A percentile compares a stretch with the other conserved stretches of the same genome.
These are phyloP conservation scores for Pterocles burchelli DNA, from an alignment of 2,113 vertebrate species.

Conservation along the genomic window DNA sequence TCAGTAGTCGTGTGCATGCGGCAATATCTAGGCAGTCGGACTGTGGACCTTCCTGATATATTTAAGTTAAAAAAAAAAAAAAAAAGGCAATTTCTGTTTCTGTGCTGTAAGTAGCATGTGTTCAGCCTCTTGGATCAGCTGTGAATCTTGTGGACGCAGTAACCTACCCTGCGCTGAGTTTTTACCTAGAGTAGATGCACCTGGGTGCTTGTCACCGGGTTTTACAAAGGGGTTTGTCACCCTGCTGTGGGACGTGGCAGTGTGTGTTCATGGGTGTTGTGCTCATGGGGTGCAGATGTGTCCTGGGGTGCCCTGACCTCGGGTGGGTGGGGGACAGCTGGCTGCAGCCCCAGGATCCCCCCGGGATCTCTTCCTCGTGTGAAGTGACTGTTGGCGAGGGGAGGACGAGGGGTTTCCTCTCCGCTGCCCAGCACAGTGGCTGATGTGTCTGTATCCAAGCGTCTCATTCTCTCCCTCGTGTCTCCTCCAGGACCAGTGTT, in stretches of 20 bases:
- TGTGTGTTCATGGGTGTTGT: not conserved
- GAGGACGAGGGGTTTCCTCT: not conserved
- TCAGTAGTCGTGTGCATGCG: conserved; percentile 19
- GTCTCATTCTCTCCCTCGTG: conserved; percentile 5
- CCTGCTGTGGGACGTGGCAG: not conserved
- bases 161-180: not conserved
- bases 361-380: not conserved
- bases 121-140: conserved; percentile 16
- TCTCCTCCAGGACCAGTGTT: conserved; percentile 42
- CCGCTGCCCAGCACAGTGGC: not conserved
- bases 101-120: conserved; percentile 66
- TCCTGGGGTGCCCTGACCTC: not conserved
- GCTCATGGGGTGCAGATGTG: not conserved
- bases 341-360: not conserved
- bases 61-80: not conserved
- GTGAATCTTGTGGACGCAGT: conserved; percentile 46
- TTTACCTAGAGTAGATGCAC: conserved; percentile 12
- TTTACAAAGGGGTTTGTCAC: not conserved
- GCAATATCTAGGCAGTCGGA: not conserved
- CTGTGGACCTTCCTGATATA: not conserved
- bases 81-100: not conserved
- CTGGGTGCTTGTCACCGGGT: not conserved
- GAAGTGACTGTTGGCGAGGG: not conserved
- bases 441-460: not conserved
- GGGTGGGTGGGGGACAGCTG: not conserved